phyloP scores from a whole-genome alignment of 2,113 vertebrate genomes.

The Chauna torquata region DNA sequence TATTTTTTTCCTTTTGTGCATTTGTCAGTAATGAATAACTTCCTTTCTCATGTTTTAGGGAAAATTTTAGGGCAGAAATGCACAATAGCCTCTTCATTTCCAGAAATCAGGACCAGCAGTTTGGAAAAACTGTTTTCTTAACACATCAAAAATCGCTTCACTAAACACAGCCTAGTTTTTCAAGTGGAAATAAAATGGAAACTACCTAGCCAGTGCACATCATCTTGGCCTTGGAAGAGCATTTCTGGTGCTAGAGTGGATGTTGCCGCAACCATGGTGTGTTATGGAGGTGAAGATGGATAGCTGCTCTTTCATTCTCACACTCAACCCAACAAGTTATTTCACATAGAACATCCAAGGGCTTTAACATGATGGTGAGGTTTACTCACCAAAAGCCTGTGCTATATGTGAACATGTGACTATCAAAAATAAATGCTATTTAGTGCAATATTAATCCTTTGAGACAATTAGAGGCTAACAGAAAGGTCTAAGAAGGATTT shows the following conservation, averaged over 20 bases:
- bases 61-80: neutral
- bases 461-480: slow-evolving; percentile 46
- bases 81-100: neutral
- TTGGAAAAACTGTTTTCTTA: slow-evolving; percentile 3
- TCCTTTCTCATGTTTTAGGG: neutral
- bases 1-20: neutral
- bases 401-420: neutral
- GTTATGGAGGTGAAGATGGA: neutral
- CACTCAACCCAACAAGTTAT: neutral
- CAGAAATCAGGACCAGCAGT: neutral
- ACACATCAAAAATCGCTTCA: neutral
- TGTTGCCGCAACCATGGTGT: neutral
- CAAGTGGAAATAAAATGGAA: neutral
- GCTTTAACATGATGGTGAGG: neutral
- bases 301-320: neutral
- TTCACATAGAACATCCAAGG: neutral
- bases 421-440: slow-evolving; percentile 33
- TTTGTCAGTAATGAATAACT: neutral
- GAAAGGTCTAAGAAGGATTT: slow-evolving; percentile 10
- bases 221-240: neutral
- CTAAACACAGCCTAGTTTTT: neutral
- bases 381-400: neutral
- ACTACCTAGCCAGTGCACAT: neutral
- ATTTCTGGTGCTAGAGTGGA: neutral
- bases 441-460: slow-evolving; percentile 53